Percentiles rank a stretch among this genome's conserved stretches.
Evolutionary conservation across 2,888 invertebrate genomes (phyloP).

Genomic region (Taenaris catops): DNA sequence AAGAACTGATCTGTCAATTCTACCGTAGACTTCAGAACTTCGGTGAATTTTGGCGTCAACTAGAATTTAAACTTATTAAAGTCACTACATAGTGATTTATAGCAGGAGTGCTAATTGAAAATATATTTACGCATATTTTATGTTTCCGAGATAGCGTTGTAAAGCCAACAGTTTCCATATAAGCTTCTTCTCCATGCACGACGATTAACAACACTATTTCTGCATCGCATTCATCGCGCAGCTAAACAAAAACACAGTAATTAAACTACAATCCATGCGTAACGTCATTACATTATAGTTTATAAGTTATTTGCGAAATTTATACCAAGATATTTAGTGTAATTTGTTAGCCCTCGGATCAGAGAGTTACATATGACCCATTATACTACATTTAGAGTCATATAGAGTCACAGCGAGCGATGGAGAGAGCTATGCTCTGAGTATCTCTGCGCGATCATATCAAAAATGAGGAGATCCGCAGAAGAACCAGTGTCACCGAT

Average conservation of each 20-base stretch:
- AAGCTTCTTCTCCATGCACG: conserved; percentile 75
- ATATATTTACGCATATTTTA: conserved; percentile 63
- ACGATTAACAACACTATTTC: conserved; percentile 74
- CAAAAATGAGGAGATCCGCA: no score
- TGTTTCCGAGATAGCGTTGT: conserved; percentile 64
- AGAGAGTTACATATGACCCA: no score
- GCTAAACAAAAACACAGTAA: conserved; percentile 38
- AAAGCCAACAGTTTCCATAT: conserved; percentile 79
- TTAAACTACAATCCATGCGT: no score
- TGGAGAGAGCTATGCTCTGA: no score
- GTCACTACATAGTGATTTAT: background rate
- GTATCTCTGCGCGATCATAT: no score
- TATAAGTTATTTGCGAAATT: no score
- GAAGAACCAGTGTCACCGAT: no score
- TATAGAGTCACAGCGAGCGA: no score
- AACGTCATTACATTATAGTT: no score
- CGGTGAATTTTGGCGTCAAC: conserved; percentile 40
- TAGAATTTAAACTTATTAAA: conserved; percentile 26
- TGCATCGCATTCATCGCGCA: conserved; percentile 70
- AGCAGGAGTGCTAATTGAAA: background rate
- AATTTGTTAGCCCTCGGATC: no score
- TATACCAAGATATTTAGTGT: no score
- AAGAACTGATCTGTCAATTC: conserved; percentile 40
- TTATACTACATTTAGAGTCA: no score
- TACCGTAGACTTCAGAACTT: conserved; percentile 33